Evolutionary conservation across 2,888 invertebrate species (phyloP).

Genomic region (Cryptocheilus praepositus): DNA sequence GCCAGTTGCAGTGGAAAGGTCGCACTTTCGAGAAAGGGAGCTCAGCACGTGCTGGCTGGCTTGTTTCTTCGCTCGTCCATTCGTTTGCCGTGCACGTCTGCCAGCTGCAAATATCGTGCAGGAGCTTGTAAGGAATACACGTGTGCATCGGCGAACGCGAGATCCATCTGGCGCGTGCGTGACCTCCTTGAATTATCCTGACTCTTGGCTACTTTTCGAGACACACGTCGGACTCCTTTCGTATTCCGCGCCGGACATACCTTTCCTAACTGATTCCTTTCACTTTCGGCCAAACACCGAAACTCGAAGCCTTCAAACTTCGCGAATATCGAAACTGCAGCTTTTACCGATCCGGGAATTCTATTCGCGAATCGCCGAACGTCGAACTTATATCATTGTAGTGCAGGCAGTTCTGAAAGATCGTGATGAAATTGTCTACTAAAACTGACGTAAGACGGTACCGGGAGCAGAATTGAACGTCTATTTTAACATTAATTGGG

Average conservation of each 20-base stretch:
- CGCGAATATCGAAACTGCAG: too few species aligned
- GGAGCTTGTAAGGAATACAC: constrained; percentile 31
- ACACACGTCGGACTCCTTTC: constrained; percentile 22
- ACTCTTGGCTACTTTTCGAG: constrained; percentile 38
- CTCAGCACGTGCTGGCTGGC: constrained; percentile 46
- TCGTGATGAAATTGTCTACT: too few species aligned
- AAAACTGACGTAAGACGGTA: too few species aligned
- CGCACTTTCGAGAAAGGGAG: not conserved
- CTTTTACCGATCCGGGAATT: too few species aligned
- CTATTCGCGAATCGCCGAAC: too few species aligned
- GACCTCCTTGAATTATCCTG: constrained; percentile 71
- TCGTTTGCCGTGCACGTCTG: constrained; percentile 38
- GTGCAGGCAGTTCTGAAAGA: too few species aligned
- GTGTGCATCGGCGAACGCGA: constrained; percentile 49
- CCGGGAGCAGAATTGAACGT: too few species aligned
- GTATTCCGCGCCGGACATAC: not conserved
- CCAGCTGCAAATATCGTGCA: constrained; percentile 62
- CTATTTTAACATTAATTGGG: too few species aligned
- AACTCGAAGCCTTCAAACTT: too few species aligned
- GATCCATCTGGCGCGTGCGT: constrained; percentile 73
- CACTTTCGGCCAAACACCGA: not conserved
- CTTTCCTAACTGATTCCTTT: not conserved
- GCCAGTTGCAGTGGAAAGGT: not conserved
- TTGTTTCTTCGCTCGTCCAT: not conserved
- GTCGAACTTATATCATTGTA: too few species aligned